phyloP scores from a whole-genome alignment of 2,888 invertebrate species.

The Gastracanthus pulcherrimus region DNA sequence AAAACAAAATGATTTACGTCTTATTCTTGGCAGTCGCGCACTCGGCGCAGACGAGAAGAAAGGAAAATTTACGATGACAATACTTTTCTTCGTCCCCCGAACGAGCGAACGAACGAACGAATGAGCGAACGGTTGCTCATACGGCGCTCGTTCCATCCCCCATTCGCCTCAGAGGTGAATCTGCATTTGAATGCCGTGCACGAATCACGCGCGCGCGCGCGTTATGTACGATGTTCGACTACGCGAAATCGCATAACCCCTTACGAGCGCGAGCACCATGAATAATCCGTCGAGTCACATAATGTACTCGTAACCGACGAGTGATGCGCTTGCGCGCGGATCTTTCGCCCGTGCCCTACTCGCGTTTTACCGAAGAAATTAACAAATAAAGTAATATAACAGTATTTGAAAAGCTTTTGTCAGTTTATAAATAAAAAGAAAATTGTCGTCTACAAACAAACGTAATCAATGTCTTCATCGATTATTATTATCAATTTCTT shows the following conservation, averaged over 20 bases:
- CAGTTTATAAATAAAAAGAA: too few species aligned
- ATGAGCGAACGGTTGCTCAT: background rate
- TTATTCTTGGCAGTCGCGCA: constrained; percentile 43
- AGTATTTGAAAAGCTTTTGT: too few species aligned
- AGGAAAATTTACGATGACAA: constrained; percentile 54
- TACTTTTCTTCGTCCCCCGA: constrained; percentile 43
- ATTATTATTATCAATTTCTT: too few species aligned
- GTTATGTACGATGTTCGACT: constrained; percentile 30
- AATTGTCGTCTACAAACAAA: too few species aligned
- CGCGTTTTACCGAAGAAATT: too few species aligned
- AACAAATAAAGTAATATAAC: too few species aligned
- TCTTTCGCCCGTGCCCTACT: too few species aligned
- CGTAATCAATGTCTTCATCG: too few species aligned
- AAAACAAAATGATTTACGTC: constrained; percentile 47
- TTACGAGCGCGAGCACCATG: background rate
- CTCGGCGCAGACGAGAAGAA: constrained; percentile 21
- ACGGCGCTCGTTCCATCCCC: background rate
- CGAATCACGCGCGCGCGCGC: constrained; percentile 29
- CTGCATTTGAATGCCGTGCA: constrained; percentile 49
- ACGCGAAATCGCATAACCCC: constrained; percentile 30
- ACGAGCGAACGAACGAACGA: background rate
- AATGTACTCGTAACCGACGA: constrained; percentile 3
- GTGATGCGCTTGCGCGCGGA: background rate
- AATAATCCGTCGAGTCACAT: constrained; percentile 4
- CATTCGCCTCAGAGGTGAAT: constrained; percentile 31